Evolutionary conservation across 2,888 invertebrate species (phyloP).

Genomic region (Diaphora mendica): DNA sequence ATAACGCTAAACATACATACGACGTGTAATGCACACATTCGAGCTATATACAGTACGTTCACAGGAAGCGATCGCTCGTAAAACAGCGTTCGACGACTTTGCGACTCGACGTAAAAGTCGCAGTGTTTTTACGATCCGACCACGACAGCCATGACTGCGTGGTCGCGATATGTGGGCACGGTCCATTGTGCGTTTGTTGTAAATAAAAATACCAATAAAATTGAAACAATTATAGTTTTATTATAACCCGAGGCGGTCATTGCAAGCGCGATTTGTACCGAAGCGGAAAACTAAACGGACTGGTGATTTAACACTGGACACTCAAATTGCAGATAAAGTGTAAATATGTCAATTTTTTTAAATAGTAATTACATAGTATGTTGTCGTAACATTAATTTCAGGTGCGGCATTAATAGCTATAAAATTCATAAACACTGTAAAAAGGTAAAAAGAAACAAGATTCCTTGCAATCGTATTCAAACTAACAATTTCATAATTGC

Average conservation of each 20-base stretch:
- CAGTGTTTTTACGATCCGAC: constrained; percentile 57
- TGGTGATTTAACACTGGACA: constrained; percentile 26
- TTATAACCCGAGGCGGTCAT: constrained; percentile 48
- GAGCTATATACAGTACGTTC: constrained; percentile 52
- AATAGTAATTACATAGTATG: not conserved
- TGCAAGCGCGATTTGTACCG: constrained; percentile 27
- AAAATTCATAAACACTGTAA: too few species aligned
- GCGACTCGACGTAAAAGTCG: constrained; percentile 49
- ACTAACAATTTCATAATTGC: too few species aligned
- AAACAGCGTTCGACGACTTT: constrained; percentile 58
- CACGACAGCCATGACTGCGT: constrained; percentile 48
- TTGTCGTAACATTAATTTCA: not conserved
- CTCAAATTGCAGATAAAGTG: constrained; percentile 12
- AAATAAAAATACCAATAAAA: constrained; percentile 60
- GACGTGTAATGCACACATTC: constrained; percentile 1
- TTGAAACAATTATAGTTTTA: constrained; percentile 59
- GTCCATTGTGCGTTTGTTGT: constrained; percentile 54
- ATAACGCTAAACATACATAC: constrained; percentile 18
- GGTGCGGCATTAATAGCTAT: too few species aligned
- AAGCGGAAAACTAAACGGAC: constrained; percentile 33
- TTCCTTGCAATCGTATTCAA: too few species aligned
- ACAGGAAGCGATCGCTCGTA: constrained; percentile 68
- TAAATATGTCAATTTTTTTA: not conserved
- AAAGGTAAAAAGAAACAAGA: too few species aligned
- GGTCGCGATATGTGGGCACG: constrained; percentile 47